Base-by-base conservation (phyloP, 2,797 vertebrate genomes). In the Poeciliopsis gracilis region DNA sequence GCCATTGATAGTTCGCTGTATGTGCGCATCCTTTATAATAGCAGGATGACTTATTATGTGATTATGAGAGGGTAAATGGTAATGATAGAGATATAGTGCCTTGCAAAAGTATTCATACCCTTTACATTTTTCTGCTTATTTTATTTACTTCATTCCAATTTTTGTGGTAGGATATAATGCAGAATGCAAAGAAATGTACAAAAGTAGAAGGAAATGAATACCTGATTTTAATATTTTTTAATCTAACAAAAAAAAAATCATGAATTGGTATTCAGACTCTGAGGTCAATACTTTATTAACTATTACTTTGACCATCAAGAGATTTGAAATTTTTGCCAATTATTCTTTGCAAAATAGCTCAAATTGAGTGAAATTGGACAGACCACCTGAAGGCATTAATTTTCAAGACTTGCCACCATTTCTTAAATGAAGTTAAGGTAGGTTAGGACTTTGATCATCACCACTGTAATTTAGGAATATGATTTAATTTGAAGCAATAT, bases 1-100 rank as follows among this genome's bases (percentile, higher is more conserved):
- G 36, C 83, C 80, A 80, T 73, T 74, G 77, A 86, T 82, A 73
- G 23, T 82, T 87, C 67, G 75, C 55, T 87, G 77, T 84, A 86
- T 77, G 9, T 90, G 86, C 82, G 90, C 77, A 61, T 67, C 53
- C 84, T 79, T 59, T 81, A 74, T 82, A 55, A 75, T 38, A 59
- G 45, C 59, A 53, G 79, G 78, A 85, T 82, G 77, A 75, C 71
- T 45, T 41, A 66, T 72, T 41, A 69, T 36, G 20, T 45, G 49
- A 33, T 59, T 82, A 43, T 70, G 53, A 75, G 38, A 73, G 66
- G 73, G 51, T 0, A 3, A 79, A 49, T 25, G 66, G 67, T 5
- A 73, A 45, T 47, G 72, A 57, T 76, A 51, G 73, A 73, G 61
- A 38, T 81, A 23, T 9, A 36, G 71, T 57, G 69, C 43, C 73